Evolutionary conservation across 2,797 vertebrate species (phyloP), one percentile per base, ranked within the genome.

Genomic region (Cirrhinus molitorella): DNA sequence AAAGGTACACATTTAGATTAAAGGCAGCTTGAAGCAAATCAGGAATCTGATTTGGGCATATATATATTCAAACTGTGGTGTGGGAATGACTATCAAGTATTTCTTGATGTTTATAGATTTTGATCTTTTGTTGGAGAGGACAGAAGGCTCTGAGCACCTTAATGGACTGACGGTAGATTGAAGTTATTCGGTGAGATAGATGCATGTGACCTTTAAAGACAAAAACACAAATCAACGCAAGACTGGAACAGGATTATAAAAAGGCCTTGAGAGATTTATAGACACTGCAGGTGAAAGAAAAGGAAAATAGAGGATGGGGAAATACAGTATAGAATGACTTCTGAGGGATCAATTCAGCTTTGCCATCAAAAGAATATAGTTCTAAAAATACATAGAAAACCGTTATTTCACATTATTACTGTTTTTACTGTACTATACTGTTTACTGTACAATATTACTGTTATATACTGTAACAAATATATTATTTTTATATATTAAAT

Each of bases 181-280:
- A 28, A 17, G 23, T 68, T 43, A 80, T 80, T 70, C 16, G 28
- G 63, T 53, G 12, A 2, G 67, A 59, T 57, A 28, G 25, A 47
- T 37, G 23, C 1, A 45, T 28, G 37, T 71, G 53, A 61, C 67
- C 79, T 80, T 80, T 71, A 47, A 61, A 70, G 21, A 57, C 11
- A 34, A 16, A 79, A 68, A 80, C 66, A 71, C 37, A 80, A 80
- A 80, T 71, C 53, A 59, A 10, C 13, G 17, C 12, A 55, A 13
- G n/a, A 10, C 51, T 47, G 66, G 12, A 80, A 34, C 40, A 71
- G 25, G 37, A 61, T 45, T 53, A 75, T 40, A 14, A 77, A 77
- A 68, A 78, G 66, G 74, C 45, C 25, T 67, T 28, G 78, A 74
- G n/a, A 68, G 59, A 75, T 40, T n/a, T n/a, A n/a, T n/a, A 61